Conservation (phyloP, 2,888 invertebrate genomes). For the Dryadula phaetusa region DNA sequence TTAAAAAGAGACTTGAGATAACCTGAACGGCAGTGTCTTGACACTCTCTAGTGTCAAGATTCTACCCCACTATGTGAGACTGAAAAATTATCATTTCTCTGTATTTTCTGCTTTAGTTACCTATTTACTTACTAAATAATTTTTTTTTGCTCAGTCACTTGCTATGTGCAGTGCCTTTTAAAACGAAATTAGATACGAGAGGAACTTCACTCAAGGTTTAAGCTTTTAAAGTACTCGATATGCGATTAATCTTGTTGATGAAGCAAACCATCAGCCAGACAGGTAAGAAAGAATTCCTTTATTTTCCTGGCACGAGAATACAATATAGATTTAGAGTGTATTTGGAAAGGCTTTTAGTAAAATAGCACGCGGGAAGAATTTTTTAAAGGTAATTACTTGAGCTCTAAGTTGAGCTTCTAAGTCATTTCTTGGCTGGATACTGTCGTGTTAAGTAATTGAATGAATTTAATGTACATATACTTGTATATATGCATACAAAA, state of each 20-base stretch:
- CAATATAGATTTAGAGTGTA: constrained; percentile 46
- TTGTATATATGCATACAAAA: background rate
- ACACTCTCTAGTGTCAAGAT: no score
- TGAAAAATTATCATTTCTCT: no score
- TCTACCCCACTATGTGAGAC: no score
- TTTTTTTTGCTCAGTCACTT: background rate
- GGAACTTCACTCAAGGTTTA: constrained; percentile 21
- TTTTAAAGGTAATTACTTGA: constrained; percentile 51
- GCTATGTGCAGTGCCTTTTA: constrained; percentile 1
- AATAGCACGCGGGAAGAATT: constrained; percentile 47
- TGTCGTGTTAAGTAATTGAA: constrained; percentile 35
- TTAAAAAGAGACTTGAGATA: no score
- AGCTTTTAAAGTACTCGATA: constrained; percentile 34
- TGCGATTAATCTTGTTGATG: constrained; percentile 44
- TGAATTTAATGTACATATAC: background rate
- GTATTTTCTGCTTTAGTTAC: no score
- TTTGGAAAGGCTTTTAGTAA: constrained; percentile 52
- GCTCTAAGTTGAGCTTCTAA: constrained; percentile 35
- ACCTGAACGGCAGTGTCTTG: no score
- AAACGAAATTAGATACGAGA: constrained; percentile 14
- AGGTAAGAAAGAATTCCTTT: constrained; percentile 43
- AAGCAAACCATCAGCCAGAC: constrained; percentile 41
- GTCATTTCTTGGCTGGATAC: constrained; percentile 40
- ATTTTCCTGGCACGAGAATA: constrained; percentile 42
- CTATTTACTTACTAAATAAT: no score